These are phyloP conservation scores for Cheilosia soror DNA, from an alignment of 2,888 invertebrate species.

Conservation along the genomic window DNA sequence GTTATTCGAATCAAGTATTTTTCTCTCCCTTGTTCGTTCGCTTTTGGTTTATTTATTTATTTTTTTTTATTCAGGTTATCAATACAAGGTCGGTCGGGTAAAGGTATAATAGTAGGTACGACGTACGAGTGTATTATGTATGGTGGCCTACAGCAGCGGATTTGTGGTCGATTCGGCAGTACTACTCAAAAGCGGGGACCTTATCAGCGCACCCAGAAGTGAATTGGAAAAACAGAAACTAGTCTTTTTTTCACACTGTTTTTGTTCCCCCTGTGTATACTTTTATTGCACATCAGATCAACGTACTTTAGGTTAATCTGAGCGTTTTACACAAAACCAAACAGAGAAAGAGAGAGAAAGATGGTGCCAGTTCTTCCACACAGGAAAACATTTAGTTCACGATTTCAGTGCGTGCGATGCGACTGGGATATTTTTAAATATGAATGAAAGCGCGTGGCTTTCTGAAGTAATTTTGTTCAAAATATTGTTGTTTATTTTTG, in stretches of 20 bases:
- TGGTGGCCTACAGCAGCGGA: constrained; percentile 8
- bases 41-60: constrained; percentile 30
- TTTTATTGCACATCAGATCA: constrained; percentile 60
- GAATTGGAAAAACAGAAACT: constrained; percentile 51
- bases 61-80: constrained; percentile 72
- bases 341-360: not conserved
- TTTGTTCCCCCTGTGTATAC: constrained; percentile 12
- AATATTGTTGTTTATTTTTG: not conserved
- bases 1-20: constrained; percentile 18
- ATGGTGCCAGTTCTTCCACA: constrained; percentile 1
- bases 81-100: constrained; percentile 75
- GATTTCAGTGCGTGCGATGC: constrained; percentile 38
- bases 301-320: constrained; percentile 57
- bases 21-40: constrained; percentile 29
- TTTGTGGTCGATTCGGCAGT: constrained; percentile 11
- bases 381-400: constrained; percentile 26
- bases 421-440: constrained; percentile 26
- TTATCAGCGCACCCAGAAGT: constrained; percentile 50
- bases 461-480: not conserved
- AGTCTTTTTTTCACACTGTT: constrained; percentile 18
- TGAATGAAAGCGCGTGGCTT: constrained; percentile 16
- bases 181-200: constrained; percentile 15
- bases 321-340: constrained; percentile 14
- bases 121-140: constrained; percentile 1
- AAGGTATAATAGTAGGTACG: constrained; percentile 47